phyloP scores from a whole-genome alignment of 2,797 vertebrate genomes.

The Tadarida brasiliensis region DNA sequence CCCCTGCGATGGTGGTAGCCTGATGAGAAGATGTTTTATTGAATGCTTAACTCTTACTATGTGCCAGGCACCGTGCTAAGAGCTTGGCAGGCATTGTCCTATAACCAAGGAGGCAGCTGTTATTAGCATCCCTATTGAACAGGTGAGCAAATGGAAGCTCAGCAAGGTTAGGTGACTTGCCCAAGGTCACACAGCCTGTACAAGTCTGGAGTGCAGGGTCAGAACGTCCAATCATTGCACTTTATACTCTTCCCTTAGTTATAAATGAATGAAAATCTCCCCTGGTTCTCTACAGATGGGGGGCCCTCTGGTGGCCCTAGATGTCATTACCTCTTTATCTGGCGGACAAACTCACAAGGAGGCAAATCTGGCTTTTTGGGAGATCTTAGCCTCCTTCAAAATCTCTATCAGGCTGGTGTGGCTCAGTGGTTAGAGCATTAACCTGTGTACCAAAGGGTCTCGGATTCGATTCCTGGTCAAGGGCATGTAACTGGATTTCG shows the following conservation, averaged over 20 bases:
- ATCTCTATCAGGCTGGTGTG: background rate
- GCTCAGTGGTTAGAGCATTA: background rate
- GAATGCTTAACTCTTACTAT: background rate
- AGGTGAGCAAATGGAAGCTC: background rate
- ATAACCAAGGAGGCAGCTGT: background rate
- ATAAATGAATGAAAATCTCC: background rate
- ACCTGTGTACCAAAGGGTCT: background rate
- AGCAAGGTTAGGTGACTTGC: background rate
- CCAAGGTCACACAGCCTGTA: background rate
- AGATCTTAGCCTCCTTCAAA: background rate
- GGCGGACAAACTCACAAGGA: background rate
- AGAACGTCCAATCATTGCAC: background rate
- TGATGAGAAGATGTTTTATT: rapidly evolving
- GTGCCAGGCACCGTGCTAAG: background rate
- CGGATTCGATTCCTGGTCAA: no score
- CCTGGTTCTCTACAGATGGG: background rate
- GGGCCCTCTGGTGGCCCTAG: background rate
- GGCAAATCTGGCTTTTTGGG: background rate
- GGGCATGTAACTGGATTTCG: no score
- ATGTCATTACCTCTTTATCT: background rate
- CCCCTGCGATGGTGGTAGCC: background rate
- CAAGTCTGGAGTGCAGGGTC: background rate
- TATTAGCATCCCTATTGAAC: background rate
- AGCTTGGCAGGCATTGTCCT: background rate
- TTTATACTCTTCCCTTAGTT: background rate